These are phyloP conservation scores for Bubalus kerabau DNA, from an alignment of 2,113 vertebrate species.

Conservation along the genomic window DNA sequence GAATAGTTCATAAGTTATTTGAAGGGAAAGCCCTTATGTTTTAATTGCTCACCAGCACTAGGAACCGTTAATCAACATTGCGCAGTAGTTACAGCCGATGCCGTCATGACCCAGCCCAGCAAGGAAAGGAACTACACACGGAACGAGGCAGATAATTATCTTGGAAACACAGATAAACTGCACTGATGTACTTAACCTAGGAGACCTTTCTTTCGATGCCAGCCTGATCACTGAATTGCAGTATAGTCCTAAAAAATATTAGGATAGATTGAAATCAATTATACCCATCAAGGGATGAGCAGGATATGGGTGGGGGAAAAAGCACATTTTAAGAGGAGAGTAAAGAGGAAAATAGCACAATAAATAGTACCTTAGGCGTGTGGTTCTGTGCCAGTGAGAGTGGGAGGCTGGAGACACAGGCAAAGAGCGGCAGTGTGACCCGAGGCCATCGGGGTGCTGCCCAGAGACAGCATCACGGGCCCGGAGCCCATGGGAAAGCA, in stretches of 20 bases:
- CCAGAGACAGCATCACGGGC: fast-evolving
- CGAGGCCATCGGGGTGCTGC: fast-evolving
- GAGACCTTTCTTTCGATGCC: fast-evolving
- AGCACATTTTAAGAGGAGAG: neutral
- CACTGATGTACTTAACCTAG: neutral
- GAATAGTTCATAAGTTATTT: neutral
- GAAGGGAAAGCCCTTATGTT: too few relatives aligned
- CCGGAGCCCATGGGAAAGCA: fast-evolving
- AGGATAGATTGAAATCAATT: neutral
- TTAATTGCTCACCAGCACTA: neutral
- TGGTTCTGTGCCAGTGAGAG: neutral
- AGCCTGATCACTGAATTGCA: neutral
- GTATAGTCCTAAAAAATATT: fast-evolving
- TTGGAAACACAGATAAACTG: neutral
- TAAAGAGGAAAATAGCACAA: neutral
- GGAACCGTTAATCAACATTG: fast-evolving
- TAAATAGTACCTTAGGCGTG: fast-evolving
- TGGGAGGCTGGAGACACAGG: neutral
- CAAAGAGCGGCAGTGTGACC: too few relatives aligned
- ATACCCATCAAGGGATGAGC: neutral
- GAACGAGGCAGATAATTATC: neutral
- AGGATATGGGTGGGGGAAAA: fast-evolving
- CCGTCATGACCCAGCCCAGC: fast-evolving
- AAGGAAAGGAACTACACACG: fast-evolving
- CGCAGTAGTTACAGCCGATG: fast-evolving